Conservation (phyloP, 1,140 invertebrate species). For the Gryllus bimaculatus region DNA sequence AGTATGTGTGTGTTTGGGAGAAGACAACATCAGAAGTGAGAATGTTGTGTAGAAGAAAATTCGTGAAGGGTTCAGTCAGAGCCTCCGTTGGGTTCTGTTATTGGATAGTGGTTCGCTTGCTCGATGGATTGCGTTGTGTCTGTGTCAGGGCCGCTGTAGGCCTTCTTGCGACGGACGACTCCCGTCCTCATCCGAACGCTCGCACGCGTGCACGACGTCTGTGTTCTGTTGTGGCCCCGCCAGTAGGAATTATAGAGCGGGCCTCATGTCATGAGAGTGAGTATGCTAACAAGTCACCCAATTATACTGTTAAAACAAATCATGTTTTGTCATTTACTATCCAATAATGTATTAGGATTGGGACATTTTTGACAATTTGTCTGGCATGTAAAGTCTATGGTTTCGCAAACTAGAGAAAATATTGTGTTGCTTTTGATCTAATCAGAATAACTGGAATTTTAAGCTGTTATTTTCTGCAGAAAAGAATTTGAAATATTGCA, state of each 20-base stretch:
- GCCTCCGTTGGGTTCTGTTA: neutral
- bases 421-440: neutral
- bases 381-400: neutral
- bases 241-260: neutral
- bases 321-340: neutral
- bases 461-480: too few relatives aligned
- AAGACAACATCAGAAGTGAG: neutral
- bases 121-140: neutral
- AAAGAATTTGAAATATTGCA: too few relatives aligned
- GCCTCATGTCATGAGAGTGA: neutral
- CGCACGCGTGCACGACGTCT: neutral
- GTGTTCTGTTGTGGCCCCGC: neutral
- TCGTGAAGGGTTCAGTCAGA: neutral
- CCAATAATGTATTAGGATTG: conserved; percentile 1
- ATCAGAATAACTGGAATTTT: too few relatives aligned
- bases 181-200: neutral
- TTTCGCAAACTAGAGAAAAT: neutral
- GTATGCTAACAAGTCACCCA: conserved; percentile 3
- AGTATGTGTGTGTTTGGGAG: neutral
- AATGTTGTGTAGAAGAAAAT: neutral
- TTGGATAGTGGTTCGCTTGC: neutral
- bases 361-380: neutral
- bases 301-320: conserved; percentile 3
- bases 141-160: conserved; percentile 2
- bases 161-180: neutral